These are phyloP conservation scores for Coluber constrictor DNA, from an alignment of 2,797 vertebrate species.

Conservation along the genomic window DNA sequence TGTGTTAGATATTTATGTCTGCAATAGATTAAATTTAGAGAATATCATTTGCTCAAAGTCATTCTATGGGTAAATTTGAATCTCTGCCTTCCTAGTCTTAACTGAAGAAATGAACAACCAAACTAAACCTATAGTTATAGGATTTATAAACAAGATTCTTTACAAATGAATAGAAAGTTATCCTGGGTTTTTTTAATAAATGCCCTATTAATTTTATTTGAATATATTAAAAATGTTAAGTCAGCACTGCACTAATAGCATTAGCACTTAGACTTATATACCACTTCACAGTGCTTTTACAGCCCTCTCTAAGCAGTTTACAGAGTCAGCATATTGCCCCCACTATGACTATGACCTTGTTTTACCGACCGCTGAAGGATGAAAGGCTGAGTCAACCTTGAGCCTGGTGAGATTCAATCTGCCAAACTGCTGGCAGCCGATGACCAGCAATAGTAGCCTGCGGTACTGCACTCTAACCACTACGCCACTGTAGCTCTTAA, in stretches of 20 bases:
- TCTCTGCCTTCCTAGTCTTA: background rate
- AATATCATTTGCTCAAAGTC: background rate
- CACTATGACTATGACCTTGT: no score
- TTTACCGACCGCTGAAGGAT: no score
- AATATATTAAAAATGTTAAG: background rate
- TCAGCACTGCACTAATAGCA: background rate
- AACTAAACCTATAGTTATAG: background rate
- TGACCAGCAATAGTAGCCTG: no score
- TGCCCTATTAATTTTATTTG: background rate
- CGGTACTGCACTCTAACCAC: no score
- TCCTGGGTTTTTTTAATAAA: background rate
- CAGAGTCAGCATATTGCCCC: no score
- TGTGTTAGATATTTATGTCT: background rate
- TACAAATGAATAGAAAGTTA: background rate
- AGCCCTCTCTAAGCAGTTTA: no score
- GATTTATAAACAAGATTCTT: background rate
- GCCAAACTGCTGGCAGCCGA: no score
- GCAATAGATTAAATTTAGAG: background rate
- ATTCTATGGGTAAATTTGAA: background rate
- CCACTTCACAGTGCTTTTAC: no score
- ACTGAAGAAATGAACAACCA: background rate
- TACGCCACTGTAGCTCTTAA: no score
- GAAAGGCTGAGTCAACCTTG: no score
- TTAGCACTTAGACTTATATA: no score
- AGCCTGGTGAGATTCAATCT: no score